Conservation (phyloP, 1,140 invertebrate species). For the Pseudomyrmex dendroicus region DNA sequence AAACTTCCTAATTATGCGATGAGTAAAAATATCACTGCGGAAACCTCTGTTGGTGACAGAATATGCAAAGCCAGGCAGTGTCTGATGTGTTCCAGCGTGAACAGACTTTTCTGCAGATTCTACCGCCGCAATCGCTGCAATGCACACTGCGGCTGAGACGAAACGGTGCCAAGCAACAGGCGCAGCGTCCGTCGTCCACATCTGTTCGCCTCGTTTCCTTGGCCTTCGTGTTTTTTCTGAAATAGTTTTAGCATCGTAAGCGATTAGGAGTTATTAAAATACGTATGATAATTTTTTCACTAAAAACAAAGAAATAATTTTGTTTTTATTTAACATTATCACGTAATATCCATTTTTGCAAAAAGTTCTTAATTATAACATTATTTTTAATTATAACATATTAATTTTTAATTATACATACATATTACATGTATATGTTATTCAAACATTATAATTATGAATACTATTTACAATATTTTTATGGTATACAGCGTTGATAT, state of each 20-base stretch:
- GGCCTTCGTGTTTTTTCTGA: conserved; percentile 71
- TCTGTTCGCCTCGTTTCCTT: conserved; percentile 55
- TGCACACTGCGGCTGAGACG: conserved; percentile 73
- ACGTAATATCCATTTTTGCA: too few species aligned
- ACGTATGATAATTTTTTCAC: too few species aligned
- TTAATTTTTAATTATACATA: too few species aligned
- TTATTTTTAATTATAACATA: too few species aligned
- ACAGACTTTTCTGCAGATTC: conserved; percentile 78
- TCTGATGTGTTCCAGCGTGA: conserved; percentile 76
- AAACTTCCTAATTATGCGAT: background rate
- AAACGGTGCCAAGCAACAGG: conserved; percentile 81
- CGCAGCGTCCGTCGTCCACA: conserved; percentile 78
- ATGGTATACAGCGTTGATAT: too few species aligned
- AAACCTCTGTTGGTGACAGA: conserved; percentile 81
- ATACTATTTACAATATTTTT: too few species aligned
- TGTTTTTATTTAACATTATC: too few species aligned
- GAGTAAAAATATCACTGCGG: background rate
- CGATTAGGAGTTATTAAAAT: background rate
- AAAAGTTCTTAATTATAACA: too few species aligned
- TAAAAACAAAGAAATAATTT: too few species aligned
- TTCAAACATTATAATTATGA: too few species aligned
- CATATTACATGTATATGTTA: too few species aligned
- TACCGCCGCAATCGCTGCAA: conserved; percentile 79
- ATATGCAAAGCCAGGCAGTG: conserved; percentile 78
- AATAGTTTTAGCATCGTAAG: conserved; percentile 44